Evolutionary conservation across 2,797 vertebrate genomes (phyloP).

Genomic region (Protosalanx chinensis): DNA sequence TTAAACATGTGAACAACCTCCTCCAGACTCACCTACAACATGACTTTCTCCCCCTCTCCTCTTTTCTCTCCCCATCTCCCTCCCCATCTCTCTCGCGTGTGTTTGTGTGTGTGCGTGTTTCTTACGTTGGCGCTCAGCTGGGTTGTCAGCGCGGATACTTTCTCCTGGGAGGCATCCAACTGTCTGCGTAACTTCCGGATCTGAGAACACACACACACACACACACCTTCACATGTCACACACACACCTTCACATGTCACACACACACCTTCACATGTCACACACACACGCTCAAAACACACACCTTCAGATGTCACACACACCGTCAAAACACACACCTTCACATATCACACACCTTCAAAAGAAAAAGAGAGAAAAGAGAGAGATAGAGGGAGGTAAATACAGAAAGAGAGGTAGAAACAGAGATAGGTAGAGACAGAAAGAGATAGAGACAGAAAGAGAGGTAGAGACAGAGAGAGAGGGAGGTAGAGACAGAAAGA

Average conservation of each 20-base stretch:
- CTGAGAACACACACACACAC: constrained; percentile 58
- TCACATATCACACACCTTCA: too few relatives aligned
- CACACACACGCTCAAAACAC: constrained; percentile 7
- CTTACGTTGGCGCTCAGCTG: constrained; percentile 96
- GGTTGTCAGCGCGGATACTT: constrained; percentile 95
- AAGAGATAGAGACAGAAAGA: not conserved
- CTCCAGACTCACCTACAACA: not conserved
- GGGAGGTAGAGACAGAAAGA: constrained; percentile 14
- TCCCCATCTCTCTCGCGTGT: constrained; percentile 10
- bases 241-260: not conserved
- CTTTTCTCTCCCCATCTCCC: constrained; percentile 27
- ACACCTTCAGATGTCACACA: not conserved
- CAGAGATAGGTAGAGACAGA: too few relatives aligned
- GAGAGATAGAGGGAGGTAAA: not conserved
- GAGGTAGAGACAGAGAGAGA: constrained; percentile 31
- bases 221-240: constrained; percentile 12
- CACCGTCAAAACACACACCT: not conserved
- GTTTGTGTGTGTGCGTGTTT: constrained; percentile 22
- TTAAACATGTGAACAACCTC: constrained; percentile 43
- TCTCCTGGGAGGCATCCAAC: constrained; percentile 95
- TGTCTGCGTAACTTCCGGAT: constrained; percentile 94
- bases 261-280: not conserved
- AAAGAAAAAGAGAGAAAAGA: not conserved
- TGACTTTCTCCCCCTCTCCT: constrained; percentile 13
- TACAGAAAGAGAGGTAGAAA: constrained; percentile 1